Percentiles rank a stretch among this genome's conserved stretches.
Conservation (phyloP, 2,113 vertebrate genomes). For the Mionectes macconnelli region DNA sequence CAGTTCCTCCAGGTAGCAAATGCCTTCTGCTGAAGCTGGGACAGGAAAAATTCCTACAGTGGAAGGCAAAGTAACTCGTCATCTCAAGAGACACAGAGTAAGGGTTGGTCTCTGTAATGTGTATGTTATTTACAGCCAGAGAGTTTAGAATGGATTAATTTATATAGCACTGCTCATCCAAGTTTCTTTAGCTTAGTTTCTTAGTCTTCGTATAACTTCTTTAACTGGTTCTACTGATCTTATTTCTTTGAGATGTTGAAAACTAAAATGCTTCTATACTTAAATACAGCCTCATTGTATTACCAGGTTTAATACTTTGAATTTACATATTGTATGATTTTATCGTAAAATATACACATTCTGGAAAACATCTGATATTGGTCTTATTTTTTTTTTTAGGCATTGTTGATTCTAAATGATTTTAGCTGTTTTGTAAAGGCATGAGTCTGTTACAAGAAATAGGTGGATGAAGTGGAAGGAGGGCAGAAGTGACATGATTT, state of each 20-base stretch:
- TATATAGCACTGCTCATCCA: neutral
- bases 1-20: constrained; percentile 42
- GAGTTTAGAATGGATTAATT: neutral
- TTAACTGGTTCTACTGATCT: neutral
- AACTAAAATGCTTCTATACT: neutral
- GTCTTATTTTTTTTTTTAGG: neutral
- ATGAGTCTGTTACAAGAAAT: neutral
- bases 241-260: neutral
- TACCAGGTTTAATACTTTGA: neutral
- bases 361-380: neutral
- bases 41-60: neutral
- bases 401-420: neutral
- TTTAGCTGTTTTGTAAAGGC: neutral
- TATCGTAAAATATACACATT: neutral
- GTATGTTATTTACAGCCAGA: neutral
- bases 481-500: neutral
- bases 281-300: neutral
- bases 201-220: neutral
- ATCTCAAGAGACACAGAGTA: neutral
- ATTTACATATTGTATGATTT: neutral
- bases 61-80: neutral
- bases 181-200: neutral
- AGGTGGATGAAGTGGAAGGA: neutral
- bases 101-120: neutral
- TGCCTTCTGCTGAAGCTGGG: constrained; percentile 14